A percentile compares a stretch with the other conserved stretches of the same genome.
Conservation (phyloP, 2,888 invertebrate genomes). For the Caradrina kadenii region DNA sequence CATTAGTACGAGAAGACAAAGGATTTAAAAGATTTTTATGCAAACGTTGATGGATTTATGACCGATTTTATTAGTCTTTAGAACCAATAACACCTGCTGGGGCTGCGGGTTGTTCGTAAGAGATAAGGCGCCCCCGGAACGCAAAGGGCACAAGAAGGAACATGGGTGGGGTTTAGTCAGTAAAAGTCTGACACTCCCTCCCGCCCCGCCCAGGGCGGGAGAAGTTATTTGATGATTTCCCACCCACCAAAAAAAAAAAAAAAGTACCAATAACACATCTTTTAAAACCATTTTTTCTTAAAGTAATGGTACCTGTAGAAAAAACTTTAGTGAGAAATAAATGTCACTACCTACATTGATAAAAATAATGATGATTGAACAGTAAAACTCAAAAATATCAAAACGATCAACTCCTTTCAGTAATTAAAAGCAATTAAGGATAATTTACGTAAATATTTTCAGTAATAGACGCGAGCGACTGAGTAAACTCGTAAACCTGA, state of each 20-base stretch:
- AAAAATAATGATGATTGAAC: neutral
- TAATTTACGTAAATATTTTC: slow-evolving; percentile 68
- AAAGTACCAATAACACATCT: neutral
- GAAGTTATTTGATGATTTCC: too few relatives aligned
- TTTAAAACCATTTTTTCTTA: neutral
- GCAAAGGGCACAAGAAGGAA: too few relatives aligned
- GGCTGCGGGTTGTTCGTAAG: too few relatives aligned
- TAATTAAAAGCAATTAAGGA: slow-evolving; percentile 71
- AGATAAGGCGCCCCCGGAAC: too few relatives aligned
- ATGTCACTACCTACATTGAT: too few relatives aligned
- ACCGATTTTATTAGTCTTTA: slow-evolving; percentile 10
- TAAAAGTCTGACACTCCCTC: too few relatives aligned
- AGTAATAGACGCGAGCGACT: slow-evolving; percentile 50
- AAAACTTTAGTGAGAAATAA: too few relatives aligned
- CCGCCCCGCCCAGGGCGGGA: too few relatives aligned
- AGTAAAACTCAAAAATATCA: slow-evolving; percentile 16
- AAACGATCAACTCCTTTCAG: slow-evolving; percentile 49
- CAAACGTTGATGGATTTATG: slow-evolving; percentile 50
- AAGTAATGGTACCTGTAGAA: neutral
- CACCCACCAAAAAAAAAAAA: too few relatives aligned
- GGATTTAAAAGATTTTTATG: slow-evolving; percentile 41
- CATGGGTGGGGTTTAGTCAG: too few relatives aligned
- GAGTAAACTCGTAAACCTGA: slow-evolving; percentile 74
- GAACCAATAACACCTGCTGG: neutral
- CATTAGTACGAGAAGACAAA: slow-evolving; percentile 52